Base-by-base conservation (phyloP, 1,140 invertebrate species). In the Drosophila willistoni region DNA sequence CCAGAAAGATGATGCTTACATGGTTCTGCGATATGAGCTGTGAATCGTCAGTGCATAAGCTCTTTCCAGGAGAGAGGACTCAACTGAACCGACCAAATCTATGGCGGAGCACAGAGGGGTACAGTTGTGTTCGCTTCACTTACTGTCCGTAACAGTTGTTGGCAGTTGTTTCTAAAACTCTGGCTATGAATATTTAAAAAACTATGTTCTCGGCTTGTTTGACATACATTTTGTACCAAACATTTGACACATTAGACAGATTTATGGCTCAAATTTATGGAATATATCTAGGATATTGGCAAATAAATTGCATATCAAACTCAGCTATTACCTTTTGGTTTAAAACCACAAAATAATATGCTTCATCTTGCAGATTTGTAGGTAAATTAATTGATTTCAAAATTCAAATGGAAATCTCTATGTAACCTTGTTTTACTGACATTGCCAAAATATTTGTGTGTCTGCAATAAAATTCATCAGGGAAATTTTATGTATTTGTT, bases 21-120 rank as follows among this genome's bases (percentile, higher is more conserved):
- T 47, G 44, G 47, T 34, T 34, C 14, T n/a, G 41, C 66, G 65
- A 76, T 64, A 69, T 42, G 65, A 75, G 73, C 73, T 75, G 71
- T 57, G 56, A 59, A 59, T 59, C 56, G 25, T 47, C 36, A 12
- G 34, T 57, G 25, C 51, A 54, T 41, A 61, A 75, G 73, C 42
- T 33, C 66, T 34, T 66, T 64, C 41, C 56, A 33, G 10, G 12
- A 13, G 12, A 13, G 36, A 39, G 12, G 12, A 13, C 19, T 12
- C 17, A 51, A 51, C 44, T 22, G 44, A 22, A 51, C 10, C 36
- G 12, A 13, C 44, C 14, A 17, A 47, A 47, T 19, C 2, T 17
- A 39, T 12, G 44, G 17, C n/a, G 42, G 14, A 44, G 42, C 3
- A 14, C 5, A 22, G 44, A 22, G 17, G 44, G 44, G 44, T 51